Evolutionary conservation across 2,888 invertebrate genomes (phyloP).

Genomic region (Chymomyza caudatula): DNA sequence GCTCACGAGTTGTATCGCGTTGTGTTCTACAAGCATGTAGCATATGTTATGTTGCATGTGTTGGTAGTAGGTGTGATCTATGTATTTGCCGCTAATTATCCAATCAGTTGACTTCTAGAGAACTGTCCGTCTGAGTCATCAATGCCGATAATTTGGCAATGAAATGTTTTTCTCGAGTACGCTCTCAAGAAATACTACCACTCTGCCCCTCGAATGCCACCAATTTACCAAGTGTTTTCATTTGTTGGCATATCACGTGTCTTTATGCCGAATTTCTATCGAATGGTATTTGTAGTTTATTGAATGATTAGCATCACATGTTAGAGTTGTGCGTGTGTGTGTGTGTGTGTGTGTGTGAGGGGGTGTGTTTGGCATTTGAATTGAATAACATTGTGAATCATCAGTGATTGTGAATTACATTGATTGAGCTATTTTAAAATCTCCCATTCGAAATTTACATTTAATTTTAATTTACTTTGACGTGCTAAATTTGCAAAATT

Average conservation of each 20-base stretch:
- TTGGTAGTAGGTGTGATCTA: not conserved
- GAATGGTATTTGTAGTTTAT: not conserved
- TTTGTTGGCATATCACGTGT: not conserved
- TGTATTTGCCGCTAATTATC: not conserved
- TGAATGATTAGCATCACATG: not conserved
- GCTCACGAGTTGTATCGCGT: not conserved
- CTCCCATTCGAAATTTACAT: not conserved
- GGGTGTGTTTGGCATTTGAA: not conserved
- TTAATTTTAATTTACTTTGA: not conserved
- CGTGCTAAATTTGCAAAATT: not conserved
- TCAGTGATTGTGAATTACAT: not conserved
- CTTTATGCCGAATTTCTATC: not conserved
- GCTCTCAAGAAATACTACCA: not conserved
- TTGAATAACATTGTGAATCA: not conserved
- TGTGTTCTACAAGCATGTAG: not conserved
- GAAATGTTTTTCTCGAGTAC: conserved; percentile 40
- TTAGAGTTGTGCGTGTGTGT: not conserved
- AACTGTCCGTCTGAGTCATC: conserved; percentile 47
- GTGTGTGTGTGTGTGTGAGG: not conserved
- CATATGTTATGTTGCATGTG: not conserved
- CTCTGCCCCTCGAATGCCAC: too few relatives aligned
- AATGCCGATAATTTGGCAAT: conserved; percentile 60
- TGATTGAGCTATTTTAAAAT: not conserved
- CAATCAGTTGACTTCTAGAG: not conserved
- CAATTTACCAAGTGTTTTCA: not conserved